A percentile compares a stretch with the other conserved stretches of the same genome.
Evolutionary conservation across 2,888 invertebrate species (phyloP).

Genomic region (Tillus elongatus): DNA sequence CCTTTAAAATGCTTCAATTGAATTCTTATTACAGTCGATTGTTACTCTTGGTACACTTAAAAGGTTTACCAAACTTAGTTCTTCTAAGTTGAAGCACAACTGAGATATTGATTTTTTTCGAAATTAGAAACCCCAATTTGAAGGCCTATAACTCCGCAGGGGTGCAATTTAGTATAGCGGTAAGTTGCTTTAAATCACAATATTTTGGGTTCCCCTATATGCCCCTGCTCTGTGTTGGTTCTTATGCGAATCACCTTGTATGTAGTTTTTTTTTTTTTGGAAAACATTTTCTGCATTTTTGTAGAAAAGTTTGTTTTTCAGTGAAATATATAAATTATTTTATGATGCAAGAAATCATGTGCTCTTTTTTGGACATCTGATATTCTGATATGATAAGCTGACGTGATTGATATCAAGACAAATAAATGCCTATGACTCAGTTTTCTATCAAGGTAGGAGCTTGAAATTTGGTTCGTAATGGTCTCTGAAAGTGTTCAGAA

Average conservation of each 20-base stretch:
- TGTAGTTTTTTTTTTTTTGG: too few species aligned
- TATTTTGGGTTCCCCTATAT: conserved; percentile 2
- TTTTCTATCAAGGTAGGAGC: too few species aligned
- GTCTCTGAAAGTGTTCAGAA: too few species aligned
- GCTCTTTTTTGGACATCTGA: too few species aligned
- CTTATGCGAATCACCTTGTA: conserved; percentile 1
- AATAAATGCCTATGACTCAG: too few species aligned
- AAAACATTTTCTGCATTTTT: too few species aligned
- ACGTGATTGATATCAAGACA: too few species aligned
- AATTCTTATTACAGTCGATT: not conserved
- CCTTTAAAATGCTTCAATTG: not conserved
- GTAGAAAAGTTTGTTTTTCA: too few species aligned
- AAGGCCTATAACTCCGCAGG: not conserved
- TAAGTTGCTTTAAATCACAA: not conserved
- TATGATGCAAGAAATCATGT: too few species aligned
- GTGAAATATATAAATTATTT: too few species aligned
- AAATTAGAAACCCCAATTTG: not conserved
- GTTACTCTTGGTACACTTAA: conserved; percentile 1
- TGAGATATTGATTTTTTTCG: conserved; percentile 3
- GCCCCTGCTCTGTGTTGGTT: conserved; percentile 3
- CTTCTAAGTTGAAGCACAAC: conserved; percentile 1
- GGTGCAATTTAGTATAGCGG: not conserved
- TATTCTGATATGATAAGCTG: too few species aligned
- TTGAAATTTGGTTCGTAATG: too few species aligned
- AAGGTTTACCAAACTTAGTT: not conserved